These are phyloP conservation scores for Campoplex nolae DNA, from an alignment of 2,888 invertebrate species.

Conservation along the genomic window DNA sequence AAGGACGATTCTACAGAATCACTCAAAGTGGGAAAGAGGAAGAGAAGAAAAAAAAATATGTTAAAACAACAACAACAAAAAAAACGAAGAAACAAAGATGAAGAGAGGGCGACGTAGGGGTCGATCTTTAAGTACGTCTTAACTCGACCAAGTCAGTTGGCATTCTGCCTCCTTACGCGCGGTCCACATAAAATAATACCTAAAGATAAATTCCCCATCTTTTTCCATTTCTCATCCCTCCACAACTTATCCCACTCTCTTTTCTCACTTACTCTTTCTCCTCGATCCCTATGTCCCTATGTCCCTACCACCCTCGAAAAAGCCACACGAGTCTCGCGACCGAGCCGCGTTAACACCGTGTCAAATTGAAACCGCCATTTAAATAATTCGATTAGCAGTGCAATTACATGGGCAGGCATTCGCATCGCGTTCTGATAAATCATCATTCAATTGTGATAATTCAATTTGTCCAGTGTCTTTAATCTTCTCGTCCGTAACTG, in stretches of 20 bases:
- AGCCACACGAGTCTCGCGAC: conserved; percentile 42
- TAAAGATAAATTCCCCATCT: conserved; percentile 65
- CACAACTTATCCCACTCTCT: conserved; percentile 27
- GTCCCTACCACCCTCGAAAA: conserved; percentile 52
- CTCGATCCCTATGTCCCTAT: conserved; percentile 15
- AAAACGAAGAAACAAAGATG: conserved; percentile 57
- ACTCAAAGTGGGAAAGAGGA: conserved; percentile 47
- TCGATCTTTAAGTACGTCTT: conserved; percentile 80
- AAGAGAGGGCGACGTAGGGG: conserved; percentile 68
- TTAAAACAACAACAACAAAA: conserved; percentile 51
- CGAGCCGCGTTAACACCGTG: conserved; percentile 51
- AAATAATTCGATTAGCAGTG: conserved; percentile 77
- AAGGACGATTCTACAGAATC: conserved; percentile 37
- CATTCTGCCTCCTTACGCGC: conserved; percentile 80
- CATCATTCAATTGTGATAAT: conserved; percentile 63
- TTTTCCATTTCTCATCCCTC: conserved; percentile 9
- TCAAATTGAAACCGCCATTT: conserved; percentile 73
- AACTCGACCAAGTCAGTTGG: conserved; percentile 83
- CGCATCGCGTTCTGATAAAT: conserved; percentile 50
- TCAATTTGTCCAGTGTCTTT: conserved; percentile 32
- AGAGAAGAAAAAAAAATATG: conserved; percentile 5
- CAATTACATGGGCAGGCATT: conserved; percentile 65
- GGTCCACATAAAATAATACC: conserved; percentile 72
- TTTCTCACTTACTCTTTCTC: conserved; percentile 30
- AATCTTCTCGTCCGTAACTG: not conserved